Conservation (phyloP, 2,797 vertebrate genomes). For the Gambusia yucatana region DNA sequence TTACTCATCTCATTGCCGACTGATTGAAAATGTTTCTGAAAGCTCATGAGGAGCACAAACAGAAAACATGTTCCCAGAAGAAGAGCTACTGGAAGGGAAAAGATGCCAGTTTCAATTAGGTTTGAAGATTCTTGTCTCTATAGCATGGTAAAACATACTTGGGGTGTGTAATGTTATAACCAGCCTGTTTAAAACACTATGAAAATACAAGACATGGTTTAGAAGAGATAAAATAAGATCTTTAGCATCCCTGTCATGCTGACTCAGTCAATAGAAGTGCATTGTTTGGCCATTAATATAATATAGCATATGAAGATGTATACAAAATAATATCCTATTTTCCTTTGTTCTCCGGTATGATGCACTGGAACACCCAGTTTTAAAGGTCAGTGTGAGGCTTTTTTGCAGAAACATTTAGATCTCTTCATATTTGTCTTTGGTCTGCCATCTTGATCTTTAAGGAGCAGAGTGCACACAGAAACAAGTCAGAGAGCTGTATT, state of each 20-base stretch:
- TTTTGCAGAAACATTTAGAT: neutral
- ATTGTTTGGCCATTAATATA: neutral
- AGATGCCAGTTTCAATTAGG: conserved; percentile 1
- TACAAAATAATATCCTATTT: neutral
- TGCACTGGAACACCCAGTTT: neutral
- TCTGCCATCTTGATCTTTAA: neutral
- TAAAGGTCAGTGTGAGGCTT: neutral
- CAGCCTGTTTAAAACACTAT: neutral
- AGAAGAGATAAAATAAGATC: neutral
- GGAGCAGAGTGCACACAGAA: neutral
- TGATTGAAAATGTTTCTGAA: conserved; percentile 5
- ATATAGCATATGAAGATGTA: neutral
- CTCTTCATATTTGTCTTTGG: neutral
- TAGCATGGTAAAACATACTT: neutral
- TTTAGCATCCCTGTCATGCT: neutral
- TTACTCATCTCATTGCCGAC: conserved; percentile 2
- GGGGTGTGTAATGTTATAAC: neutral
- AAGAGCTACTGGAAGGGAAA: neutral
- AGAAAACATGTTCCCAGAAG: neutral
- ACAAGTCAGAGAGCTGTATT: neutral
- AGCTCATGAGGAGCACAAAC: neutral
- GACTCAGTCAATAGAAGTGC: neutral
- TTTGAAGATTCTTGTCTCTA: neutral
- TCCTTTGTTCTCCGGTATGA: neutral
- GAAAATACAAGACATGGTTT: neutral